Conservation (phyloP, 2,113 vertebrate genomes). For the Zosterops borbonicus region DNA sequence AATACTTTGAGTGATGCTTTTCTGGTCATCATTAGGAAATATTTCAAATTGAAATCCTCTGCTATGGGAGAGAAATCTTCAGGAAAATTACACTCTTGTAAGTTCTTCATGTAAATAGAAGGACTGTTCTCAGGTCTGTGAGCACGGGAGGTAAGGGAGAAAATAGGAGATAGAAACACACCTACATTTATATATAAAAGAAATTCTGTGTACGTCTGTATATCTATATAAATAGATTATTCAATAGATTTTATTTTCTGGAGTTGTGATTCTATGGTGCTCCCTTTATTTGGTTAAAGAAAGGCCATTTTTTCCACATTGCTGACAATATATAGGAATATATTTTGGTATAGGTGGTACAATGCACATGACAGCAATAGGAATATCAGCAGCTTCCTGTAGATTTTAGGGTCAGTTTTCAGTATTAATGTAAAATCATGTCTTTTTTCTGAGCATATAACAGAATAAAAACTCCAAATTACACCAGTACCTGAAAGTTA, state of each 20-base stretch:
- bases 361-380: not conserved
- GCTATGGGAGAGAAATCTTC: not conserved
- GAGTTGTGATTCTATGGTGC: not conserved
- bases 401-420: not conserved
- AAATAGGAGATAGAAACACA: not conserved
- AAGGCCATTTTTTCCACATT: not conserved
- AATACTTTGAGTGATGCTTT: not conserved
- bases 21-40: not conserved
- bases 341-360: not conserved
- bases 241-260: not conserved
- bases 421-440: not conserved
- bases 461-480: not conserved
- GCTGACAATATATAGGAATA: not conserved
- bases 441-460: not conserved
- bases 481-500: not conserved
- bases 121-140: not conserved
- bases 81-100: not conserved
- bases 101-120: not conserved
- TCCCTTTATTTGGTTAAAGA: not conserved
- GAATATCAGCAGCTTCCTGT: not conserved
- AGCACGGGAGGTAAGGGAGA: not conserved
- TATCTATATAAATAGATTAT: not conserved
- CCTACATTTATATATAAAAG: not conserved
- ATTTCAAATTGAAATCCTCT: not conserved
- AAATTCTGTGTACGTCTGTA: fast-evolving